Evolutionary conservation across 2,797 vertebrate species (phyloP), one percentile per base, ranked within the genome.

Genomic region (Cryptoblepharus egeriae): DNA sequence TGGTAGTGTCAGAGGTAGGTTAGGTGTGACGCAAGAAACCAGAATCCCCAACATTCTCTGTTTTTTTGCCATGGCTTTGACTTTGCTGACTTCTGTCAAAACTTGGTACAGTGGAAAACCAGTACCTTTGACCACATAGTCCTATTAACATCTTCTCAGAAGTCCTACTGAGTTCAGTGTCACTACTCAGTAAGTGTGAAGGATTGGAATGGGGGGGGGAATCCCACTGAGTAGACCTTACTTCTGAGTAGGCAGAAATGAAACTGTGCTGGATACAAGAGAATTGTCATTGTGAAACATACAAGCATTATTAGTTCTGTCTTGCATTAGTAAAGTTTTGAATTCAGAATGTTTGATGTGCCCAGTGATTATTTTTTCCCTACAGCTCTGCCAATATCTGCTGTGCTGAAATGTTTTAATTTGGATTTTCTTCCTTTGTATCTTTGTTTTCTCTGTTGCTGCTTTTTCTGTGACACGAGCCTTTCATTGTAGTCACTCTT

Each of bases 361-460:
- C 93, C 91, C 89, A 95, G 92, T 95, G 94, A 94, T 94, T 95
- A 95, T 93, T 93, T 95, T 96, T 95, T 90, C 92, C 91, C 93
- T 96, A 96, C 95, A 96, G 96, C 95, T 91, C 95, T 96, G 94
- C 95, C 95, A 96, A 88, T 94, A 95, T 93, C 94, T 95, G 94
- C 94, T 2, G 91, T 96, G 94, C 95, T 95, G 94, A 96, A 95
- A 95, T 95, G 94, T 96, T 96, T 96, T 96, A 93, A 95, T 95
- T 96, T 96, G 89, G 89, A 95, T 95, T 95, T 94, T 94, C 94
- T 95, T 94, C 93, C 93, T 95, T 95, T 91, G 95, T 95, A 95
- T 94, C 95, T 96, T 95, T 95, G 95, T 96, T 96, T 96, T 96
- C 96, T 96, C 95, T 96, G 95, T 96, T 96, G 95, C 96, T 96